phyloP scores from a whole-genome alignment of 2,113 vertebrate species.

The Meriones unguiculatus region DNA sequence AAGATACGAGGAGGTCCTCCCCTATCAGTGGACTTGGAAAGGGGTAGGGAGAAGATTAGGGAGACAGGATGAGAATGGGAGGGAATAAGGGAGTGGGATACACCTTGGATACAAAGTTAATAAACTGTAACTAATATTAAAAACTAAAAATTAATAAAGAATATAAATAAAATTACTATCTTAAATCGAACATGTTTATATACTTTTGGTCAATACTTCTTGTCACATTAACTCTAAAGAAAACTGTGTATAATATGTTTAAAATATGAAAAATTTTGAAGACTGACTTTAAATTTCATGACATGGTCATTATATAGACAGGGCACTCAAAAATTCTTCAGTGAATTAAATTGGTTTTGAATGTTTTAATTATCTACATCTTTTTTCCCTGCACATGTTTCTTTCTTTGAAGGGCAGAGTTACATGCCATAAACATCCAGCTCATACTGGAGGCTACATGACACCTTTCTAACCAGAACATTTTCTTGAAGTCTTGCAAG shows the following conservation, averaged over 20 bases:
- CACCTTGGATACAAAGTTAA: too few species aligned
- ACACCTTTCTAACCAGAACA: background rate
- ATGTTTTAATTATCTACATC: background rate
- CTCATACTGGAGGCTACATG: background rate
- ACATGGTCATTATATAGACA: background rate
- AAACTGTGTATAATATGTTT: background rate
- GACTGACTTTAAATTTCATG: background rate
- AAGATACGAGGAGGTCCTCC: too few species aligned
- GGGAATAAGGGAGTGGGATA: too few species aligned
- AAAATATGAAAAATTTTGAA: background rate
- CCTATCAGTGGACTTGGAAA: too few species aligned
- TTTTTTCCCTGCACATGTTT: background rate
- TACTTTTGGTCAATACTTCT: background rate
- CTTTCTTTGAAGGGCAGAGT: background rate
- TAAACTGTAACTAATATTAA: too few species aligned
- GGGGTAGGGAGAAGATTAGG: too few species aligned
- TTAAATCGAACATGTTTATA: background rate
- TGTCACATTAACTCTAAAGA: background rate
- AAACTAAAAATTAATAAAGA: too few species aligned
- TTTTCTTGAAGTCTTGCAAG: background rate
- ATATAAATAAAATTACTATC: background rate
- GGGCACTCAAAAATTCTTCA: background rate
- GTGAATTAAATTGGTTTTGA: slow-evolving; percentile 27
- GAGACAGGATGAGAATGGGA: too few species aligned
- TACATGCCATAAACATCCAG: background rate